Evolutionary conservation across 2,113 vertebrate species (phyloP).

Genomic region (Lepus americanus): DNA sequence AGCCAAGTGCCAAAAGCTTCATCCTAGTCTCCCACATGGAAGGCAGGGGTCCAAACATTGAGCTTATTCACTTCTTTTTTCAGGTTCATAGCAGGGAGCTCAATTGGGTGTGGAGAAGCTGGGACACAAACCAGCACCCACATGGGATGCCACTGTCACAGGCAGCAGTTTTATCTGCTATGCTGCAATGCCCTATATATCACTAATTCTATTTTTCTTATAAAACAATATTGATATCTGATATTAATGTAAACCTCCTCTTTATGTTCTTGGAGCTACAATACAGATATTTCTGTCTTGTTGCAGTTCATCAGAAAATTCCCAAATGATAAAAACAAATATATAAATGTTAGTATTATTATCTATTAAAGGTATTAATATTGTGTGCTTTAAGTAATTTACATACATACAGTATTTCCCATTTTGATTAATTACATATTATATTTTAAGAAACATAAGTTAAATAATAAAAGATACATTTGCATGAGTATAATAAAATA

Average conservation of each 20-base stretch:
- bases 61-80: too few species aligned
- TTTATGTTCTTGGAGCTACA: neutral
- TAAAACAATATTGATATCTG: neutral
- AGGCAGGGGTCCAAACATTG: too few species aligned
- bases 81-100: too few species aligned
- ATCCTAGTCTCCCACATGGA: too few species aligned
- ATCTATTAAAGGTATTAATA: neutral
- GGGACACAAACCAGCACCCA: too few species aligned
- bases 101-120: too few species aligned
- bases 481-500: neutral
- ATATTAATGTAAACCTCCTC: neutral
- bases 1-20: too few species aligned
- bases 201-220: neutral
- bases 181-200: too few species aligned
- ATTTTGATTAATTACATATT: neutral
- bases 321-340: slow-evolving; percentile 27
- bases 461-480: neutral
- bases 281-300: neutral
- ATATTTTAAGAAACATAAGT: neutral
- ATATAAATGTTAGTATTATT: neutral
- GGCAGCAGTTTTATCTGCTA: too few species aligned
- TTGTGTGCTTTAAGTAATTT: neutral
- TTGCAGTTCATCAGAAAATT: neutral
- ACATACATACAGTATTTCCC: neutral
- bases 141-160: too few species aligned